phyloP scores from a whole-genome alignment of 2,113 vertebrate species.

The Neopipo cinnamomea region DNA sequence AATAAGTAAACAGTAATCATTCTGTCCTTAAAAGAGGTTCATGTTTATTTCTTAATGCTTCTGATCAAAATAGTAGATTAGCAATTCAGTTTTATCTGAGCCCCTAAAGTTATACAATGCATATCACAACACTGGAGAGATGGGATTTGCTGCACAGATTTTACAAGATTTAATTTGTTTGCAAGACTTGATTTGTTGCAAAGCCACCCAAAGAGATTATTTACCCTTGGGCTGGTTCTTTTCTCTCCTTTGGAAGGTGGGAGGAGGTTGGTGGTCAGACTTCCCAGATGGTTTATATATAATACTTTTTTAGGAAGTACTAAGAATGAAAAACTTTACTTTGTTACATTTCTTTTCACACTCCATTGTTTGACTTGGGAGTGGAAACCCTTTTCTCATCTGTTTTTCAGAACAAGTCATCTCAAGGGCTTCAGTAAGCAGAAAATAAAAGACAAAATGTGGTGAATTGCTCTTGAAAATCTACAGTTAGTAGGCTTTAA shows the following conservation, averaged over 20 bases:
- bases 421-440: slow-evolving; percentile 30
- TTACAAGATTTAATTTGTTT: background rate
- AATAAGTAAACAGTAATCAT: background rate
- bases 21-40: background rate
- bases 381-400: slow-evolving; percentile 14
- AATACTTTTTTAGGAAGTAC: background rate
- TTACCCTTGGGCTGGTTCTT: background rate
- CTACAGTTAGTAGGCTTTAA: background rate
- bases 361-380: slow-evolving; percentile 33
- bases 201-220: slow-evolving; percentile 3
- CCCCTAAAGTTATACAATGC: background rate
- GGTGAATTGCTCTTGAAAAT: slow-evolving; percentile 5
- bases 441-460: background rate
- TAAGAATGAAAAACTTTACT: slow-evolving; percentile 8
- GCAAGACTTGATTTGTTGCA: background rate
- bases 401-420: slow-evolving; percentile 39
- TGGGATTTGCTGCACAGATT: background rate
- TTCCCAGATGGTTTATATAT: background rate
- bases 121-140: background rate
- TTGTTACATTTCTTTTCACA: background rate
- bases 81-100: background rate
- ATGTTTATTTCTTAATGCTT: background rate
- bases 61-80: background rate
- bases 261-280: background rate
- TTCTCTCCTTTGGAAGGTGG: background rate